Base-by-base conservation (phyloP, 1,140 invertebrate genomes). In the Globodera ellingtonae region DNA sequence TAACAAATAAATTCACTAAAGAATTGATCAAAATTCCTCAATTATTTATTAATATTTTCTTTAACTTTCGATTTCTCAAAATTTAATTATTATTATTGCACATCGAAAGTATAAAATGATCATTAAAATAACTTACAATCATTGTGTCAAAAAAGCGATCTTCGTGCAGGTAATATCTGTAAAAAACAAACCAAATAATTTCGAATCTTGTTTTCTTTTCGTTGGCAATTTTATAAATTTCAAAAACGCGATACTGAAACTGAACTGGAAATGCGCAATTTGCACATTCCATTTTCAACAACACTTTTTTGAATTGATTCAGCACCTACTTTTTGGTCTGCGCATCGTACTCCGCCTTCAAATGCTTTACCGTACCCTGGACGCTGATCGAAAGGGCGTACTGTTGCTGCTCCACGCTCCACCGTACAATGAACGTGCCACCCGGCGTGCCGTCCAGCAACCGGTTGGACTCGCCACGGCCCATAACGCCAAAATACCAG, bases 401-500 rank as follows among this genome's bases (percentile, higher is more conserved):
- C 75, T 79, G 72, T 50, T 52, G 77, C 15, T 74, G 59, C 75
- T 90, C 89, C 66, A 83, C 85, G 79, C 89, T 89, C 59, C 86
- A 86, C 59, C 90, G 82, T 10, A 91, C 89, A 15, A 91, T 82
- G 79, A 89, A 91, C 9, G 90, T 89, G 21, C 90, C 90, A 76
- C 87, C 86, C 52, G 84, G 84, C 56, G 86, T 80, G 8, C 79
- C 69, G 44, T 89, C 86, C 47, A 91, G 81, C 67, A 84, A 84
- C 24, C 82, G 80, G 15, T 86, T 84, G 6, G 90, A 90, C 65
- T 82, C 78, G 15, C 84, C 84, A 44, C 90, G 84, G 44, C 85
- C 86, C 89, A 90, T 87, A 46, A 84, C 84, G 47, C 90, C 90
- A 52, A 90, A 89, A 85, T 86, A 91, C 90, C 90, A 87, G 7